Conservation (phyloP, 2,113 vertebrate species). For the Pogonocichla stellata region DNA sequence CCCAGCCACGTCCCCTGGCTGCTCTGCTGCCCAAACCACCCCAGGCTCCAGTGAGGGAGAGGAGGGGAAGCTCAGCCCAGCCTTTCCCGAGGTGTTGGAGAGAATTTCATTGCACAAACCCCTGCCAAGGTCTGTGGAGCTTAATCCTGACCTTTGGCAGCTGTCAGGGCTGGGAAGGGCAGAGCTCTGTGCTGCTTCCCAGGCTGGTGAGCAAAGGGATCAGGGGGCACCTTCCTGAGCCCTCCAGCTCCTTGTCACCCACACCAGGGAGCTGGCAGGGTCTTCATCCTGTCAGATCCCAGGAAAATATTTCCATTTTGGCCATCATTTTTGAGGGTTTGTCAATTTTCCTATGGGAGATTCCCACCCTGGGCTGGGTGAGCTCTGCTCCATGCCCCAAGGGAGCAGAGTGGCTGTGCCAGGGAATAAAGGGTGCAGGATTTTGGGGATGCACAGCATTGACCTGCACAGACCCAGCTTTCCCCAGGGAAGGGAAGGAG, state of each 20-base stretch:
- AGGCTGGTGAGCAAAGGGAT: neutral
- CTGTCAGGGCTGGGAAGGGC: neutral
- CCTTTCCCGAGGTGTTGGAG: neutral
- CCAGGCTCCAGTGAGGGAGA: accelerated
- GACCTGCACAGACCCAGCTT: neutral
- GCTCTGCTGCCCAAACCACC: neutral
- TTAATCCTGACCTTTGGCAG: neutral
- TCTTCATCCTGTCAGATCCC: neutral
- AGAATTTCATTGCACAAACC: neutral
- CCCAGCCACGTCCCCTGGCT: accelerated
- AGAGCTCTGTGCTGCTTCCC: neutral
- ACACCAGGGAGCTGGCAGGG: neutral
- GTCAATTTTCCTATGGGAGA: neutral
- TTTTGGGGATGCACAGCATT: neutral
- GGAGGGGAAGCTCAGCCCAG: neutral
- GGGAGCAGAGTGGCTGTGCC: neutral
- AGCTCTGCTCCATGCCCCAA: accelerated
- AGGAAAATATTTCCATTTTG: neutral
- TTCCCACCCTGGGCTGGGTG: neutral
- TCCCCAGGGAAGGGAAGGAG: neutral
- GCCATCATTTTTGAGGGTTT: neutral
- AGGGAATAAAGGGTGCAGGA: neutral
- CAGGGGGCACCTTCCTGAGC: neutral
- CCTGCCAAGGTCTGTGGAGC: neutral
- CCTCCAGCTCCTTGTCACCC: neutral